phyloP scores from a whole-genome alignment of 2,888 invertebrate genomes.

The Dysmachus trigonus region DNA sequence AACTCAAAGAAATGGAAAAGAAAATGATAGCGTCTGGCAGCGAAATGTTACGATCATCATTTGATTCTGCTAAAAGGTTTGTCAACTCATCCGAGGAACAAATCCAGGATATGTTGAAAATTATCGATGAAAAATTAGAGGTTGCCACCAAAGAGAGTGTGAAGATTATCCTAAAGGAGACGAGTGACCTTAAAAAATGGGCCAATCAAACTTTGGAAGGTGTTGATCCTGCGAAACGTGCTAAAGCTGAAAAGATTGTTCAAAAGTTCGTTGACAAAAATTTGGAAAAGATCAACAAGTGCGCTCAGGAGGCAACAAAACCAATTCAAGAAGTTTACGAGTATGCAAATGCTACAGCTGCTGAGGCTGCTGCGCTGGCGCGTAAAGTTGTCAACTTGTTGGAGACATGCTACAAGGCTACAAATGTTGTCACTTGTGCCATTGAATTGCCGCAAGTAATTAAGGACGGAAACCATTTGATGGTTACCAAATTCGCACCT shows the following conservation, averaged over 20 bases:
- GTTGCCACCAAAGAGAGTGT: neutral
- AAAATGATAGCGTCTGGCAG: neutral
- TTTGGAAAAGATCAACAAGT: neutral
- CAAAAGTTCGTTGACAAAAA: neutral
- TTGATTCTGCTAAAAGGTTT: conserved; percentile 3
- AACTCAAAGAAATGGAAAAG: neutral
- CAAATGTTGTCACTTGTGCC: neutral
- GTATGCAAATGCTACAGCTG: conserved; percentile 12
- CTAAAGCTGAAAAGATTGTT: neutral
- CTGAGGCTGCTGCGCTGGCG: neutral
- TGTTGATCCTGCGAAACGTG: neutral
- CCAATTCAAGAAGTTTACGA: conserved; percentile 23
- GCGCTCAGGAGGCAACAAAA: conserved; percentile 3
- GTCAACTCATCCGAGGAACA: neutral
- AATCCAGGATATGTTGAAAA: neutral
- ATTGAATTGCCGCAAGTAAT: neutral
- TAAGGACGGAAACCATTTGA: neutral
- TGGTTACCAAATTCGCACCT: neutral
- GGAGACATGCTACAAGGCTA: neutral
- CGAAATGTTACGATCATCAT: neutral
- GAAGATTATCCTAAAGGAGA: neutral
- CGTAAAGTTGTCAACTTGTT: neutral
- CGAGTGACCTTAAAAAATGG: conserved; percentile 4
- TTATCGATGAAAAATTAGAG: conserved; percentile 13
- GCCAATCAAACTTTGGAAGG: neutral